A percentile compares a stretch with the other conserved stretches of the same genome.
These are phyloP conservation scores for Ciona savignyi DNA, from an alignment of 23 tunicate genomes.

Conservation along the genomic window DNA sequence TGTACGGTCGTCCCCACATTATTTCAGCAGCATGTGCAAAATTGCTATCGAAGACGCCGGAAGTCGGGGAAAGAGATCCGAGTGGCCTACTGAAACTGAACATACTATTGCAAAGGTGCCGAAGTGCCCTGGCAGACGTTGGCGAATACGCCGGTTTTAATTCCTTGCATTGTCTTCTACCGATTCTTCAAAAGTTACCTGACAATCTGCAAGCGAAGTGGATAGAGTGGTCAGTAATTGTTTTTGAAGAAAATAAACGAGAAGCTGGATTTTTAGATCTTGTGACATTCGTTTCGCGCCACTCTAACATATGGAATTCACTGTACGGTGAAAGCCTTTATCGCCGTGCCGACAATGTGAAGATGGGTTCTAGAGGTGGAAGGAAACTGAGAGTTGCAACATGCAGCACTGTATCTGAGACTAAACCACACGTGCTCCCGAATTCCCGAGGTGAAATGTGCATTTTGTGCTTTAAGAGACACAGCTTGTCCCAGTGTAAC, in stretches of 20 bases:
- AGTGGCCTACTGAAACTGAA: not conserved
- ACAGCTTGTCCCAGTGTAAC: not conserved
- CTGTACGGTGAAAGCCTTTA: slow-evolving; percentile 4
- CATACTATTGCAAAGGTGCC: not conserved
- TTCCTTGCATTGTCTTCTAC: slow-evolving; percentile 6
- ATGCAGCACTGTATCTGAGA: not conserved
- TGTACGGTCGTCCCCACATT: not conserved
- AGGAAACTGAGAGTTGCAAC: not conserved
- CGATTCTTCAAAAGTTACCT: slow-evolving; percentile 8
- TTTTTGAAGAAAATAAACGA: not conserved
- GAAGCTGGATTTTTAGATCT: slow-evolving; percentile 4
- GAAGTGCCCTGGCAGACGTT: slow-evolving; percentile 3
- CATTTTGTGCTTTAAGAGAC: not conserved
- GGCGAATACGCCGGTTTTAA: slow-evolving; percentile 7
- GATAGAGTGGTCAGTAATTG: slow-evolving; percentile 6
- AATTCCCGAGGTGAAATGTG: too few species aligned
- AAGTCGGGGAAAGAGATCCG: not conserved
- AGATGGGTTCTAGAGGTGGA: not conserved
- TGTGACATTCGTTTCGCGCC: slow-evolving; percentile 1
- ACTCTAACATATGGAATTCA: slow-evolving; percentile 7
- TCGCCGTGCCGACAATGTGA: not conserved
- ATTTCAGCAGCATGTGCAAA: not conserved
- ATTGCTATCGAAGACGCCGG: not conserved
- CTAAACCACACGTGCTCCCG: too few species aligned
- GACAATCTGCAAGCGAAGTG: slow-evolving; percentile 12